Conservation (phyloP, 2,113 vertebrate genomes). For the Hippocampus mohnikei region DNA sequence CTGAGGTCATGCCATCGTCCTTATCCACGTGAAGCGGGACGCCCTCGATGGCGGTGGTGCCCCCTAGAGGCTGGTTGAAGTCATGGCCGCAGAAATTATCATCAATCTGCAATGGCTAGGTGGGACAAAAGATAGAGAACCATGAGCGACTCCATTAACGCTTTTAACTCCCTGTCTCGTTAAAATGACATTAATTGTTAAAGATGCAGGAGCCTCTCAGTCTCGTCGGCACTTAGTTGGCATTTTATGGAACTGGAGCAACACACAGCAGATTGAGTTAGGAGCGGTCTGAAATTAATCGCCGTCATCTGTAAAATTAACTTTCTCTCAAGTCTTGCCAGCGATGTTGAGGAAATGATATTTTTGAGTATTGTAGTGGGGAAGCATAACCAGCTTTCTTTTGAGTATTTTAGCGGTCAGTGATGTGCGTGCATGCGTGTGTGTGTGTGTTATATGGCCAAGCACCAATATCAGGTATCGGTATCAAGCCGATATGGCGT, state of each 20-base stretch:
- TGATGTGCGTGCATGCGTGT: background rate
- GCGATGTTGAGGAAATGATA: background rate
- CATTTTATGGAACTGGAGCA: slow-evolving; percentile 31
- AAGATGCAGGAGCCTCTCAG: slow-evolving; percentile 39
- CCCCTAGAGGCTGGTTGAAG: slow-evolving; percentile 96
- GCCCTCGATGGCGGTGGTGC: slow-evolving; percentile 91
- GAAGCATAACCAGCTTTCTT: background rate
- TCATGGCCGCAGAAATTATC: slow-evolving; percentile 98
- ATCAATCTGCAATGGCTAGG: slow-evolving; percentile 91
- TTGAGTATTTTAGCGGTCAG: background rate
- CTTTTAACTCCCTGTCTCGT: slow-evolving; percentile 36
- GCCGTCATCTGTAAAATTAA: slow-evolving; percentile 16
- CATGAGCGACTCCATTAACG: slow-evolving; percentile 35
- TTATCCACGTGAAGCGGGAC: slow-evolving; percentile 89
- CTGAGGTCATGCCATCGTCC: slow-evolving; percentile 93
- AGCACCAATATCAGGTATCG: too few relatives aligned
- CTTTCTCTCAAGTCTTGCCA: background rate
- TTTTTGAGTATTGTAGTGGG: background rate
- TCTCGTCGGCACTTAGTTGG: slow-evolving; percentile 28
- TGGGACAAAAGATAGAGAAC: background rate
- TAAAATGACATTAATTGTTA: slow-evolving; percentile 50
- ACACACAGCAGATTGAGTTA: slow-evolving; percentile 27
- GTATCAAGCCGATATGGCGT: too few relatives aligned
- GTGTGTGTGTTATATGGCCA: too few relatives aligned
- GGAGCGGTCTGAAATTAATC: slow-evolving; percentile 30